Evolutionary conservation across 2,888 invertebrate species (phyloP).

Genomic region (Trissoscelio sp.): DNA sequence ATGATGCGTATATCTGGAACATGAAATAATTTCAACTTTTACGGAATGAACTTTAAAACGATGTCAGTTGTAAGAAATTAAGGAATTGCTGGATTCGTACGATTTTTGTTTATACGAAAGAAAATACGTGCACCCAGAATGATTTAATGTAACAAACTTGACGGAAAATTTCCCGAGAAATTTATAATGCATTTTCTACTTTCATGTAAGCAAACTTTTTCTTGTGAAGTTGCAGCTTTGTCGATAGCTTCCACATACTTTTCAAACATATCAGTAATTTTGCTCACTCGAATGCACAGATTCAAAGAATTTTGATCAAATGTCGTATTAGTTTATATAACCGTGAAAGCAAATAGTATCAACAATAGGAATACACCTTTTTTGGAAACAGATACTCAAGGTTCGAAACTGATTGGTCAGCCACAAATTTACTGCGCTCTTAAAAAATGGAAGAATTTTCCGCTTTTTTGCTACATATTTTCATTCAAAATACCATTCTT

Average conservation of each 20-base stretch:
- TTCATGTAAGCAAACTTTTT: constrained; percentile 35
- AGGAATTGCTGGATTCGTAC: no score
- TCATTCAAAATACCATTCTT: no score
- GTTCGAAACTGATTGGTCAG: no score
- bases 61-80: no score
- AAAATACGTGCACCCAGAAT: not conserved
- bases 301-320: constrained; percentile 54
- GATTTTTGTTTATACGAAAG: no score
- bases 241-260: constrained; percentile 43
- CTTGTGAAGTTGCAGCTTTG: constrained; percentile 34
- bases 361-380: not conserved
- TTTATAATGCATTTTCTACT: constrained; percentile 26
- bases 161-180: constrained; percentile 24
- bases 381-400: no score
- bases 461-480: no score
- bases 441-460: no score
- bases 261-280: constrained; percentile 50
- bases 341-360: constrained; percentile 19
- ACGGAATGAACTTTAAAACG: no score
- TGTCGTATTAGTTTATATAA: constrained; percentile 42
- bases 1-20: no score
- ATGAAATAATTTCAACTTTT: no score
- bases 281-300: constrained; percentile 37
- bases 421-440: no score
- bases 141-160: constrained; percentile 13